Evolutionary conservation across 1,140 invertebrate species (phyloP), one percentile per base, ranked within the genome.

Genomic region (Drosophila fuyamai): DNA sequence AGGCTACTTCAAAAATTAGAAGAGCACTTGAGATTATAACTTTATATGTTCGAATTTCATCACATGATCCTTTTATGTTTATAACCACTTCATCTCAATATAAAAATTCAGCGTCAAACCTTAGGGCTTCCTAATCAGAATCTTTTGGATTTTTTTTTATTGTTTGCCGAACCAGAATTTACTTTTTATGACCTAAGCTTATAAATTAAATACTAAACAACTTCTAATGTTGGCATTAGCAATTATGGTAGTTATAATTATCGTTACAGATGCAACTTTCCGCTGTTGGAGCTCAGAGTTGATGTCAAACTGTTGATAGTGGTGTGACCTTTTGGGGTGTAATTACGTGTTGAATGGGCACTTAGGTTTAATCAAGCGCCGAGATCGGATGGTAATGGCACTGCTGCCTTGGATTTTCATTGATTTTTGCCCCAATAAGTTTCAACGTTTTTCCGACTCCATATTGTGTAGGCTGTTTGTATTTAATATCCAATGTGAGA

Each of bases 201-300:
- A 23, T 46, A 5, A n/a, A 38, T 16, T 54, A 35, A 61, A 61
- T 9, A 56, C 32, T 4, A 29, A 54, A 62, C 43, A 23, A 75
- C 58, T 74, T 50, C 29, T 56, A 47, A 62, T 44, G 57, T 40
- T 48, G 18, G 40, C 47, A 13, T 40, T 51, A 43, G 10, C 54
- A 57, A 76, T 76, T 66, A 76, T 47, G 13, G n/a, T 54, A 27
- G 76, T 54, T 76, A 67, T 59, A 38, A 76, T 59, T 67, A 67
- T 76, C 54, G 23, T 43, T 66, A 51, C 29, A 58, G 47, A 48
- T 61, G 54, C 14, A 48, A 57, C 41, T 58, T 47, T 44, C 6
- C 41, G 27, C 29, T 5, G 29, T 41, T 50, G 27, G 18, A 27
- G 36, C 48, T 41, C 14, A n/a, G 10, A 38, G 16, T 41, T 47